Conservation (phyloP, 2,797 vertebrate species). For the Pygocentrus nattereri region DNA sequence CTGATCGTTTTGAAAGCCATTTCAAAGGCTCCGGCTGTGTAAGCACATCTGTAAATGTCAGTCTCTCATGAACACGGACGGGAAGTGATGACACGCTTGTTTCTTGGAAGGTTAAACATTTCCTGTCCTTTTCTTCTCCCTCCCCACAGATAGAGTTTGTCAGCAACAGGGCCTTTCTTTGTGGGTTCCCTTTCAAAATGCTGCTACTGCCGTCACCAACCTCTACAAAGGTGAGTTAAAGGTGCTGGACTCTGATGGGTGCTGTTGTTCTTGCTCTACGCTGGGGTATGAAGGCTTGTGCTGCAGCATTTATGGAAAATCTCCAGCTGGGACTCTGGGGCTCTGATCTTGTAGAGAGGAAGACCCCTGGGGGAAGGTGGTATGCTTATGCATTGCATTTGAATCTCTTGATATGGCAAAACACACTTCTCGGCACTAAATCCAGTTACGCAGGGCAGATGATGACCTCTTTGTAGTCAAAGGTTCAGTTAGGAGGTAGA, state of each 20-base stretch:
- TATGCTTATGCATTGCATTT: too few relatives aligned
- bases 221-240: constrained; percentile 91
- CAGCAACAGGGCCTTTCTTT: constrained; percentile 97
- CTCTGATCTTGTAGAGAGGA: not conserved
- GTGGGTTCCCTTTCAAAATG: constrained; percentile 98
- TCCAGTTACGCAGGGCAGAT: too few relatives aligned
- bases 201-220: constrained; percentile 97
- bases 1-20: too few relatives aligned
- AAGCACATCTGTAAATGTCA: not conserved
- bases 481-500: too few relatives aligned
- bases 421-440: too few relatives aligned
- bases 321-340: not conserved
- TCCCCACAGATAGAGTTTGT: constrained; percentile 90
- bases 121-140: constrained; percentile 41
- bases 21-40: not conserved
- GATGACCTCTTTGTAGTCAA: too few relatives aligned
- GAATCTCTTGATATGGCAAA: too few relatives aligned
- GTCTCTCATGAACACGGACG: not conserved
- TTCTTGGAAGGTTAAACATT: constrained; percentile 42
- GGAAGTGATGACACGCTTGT: constrained; percentile 9
- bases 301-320: not conserved
- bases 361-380: too few relatives aligned
- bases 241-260: not conserved
- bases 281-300: not conserved
- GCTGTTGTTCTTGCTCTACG: not conserved